A percentile compares a stretch with the other conserved stretches of the same genome.
phyloP scores from a whole-genome alignment of 2,113 vertebrate species.

The Brachyhypopomus gauderio region DNA sequence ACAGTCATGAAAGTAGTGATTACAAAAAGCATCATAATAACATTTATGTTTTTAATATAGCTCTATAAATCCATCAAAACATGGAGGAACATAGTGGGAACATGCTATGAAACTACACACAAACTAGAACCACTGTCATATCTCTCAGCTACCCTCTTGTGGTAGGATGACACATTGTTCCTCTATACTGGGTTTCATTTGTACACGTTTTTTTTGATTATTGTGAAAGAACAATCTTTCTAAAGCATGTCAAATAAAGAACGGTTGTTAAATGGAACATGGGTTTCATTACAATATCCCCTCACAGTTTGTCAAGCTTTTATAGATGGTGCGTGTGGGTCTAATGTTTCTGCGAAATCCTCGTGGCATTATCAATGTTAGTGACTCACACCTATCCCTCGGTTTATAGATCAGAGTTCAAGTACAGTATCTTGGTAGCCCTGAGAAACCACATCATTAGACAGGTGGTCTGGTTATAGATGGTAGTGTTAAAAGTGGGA shows the following conservation, averaged over 20 bases:
- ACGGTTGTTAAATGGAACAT: not conserved
- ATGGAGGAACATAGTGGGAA: not conserved
- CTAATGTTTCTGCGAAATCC: not conserved
- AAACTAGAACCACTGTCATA: not conserved
- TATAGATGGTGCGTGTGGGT: not conserved
- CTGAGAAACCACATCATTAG: slow-evolving; percentile 54
- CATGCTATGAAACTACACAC: not conserved
- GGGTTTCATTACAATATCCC: no score
- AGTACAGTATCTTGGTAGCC: slow-evolving; percentile 59
- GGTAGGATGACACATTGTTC: slow-evolving; percentile 43
- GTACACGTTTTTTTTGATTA: not conserved
- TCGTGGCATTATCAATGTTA: not conserved
- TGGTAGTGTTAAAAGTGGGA: slow-evolving; percentile 41
- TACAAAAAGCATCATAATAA: not conserved
- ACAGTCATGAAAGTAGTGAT: slow-evolving; percentile 13
- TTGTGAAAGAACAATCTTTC: no score
- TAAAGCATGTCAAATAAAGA: not conserved
- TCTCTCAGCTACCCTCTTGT: slow-evolving; percentile 70
- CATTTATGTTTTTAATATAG: slow-evolving; percentile 24
- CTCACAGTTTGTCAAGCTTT: not conserved
- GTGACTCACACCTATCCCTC: slow-evolving; percentile 30
- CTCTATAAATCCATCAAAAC: not conserved
- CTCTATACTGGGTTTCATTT: not conserved
- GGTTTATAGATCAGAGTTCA: slow-evolving; percentile 65
- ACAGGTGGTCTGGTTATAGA: slow-evolving; percentile 49